phyloP scores from a whole-genome alignment of 2,888 invertebrate genomes.

The Sarcophaga carnaria region DNA sequence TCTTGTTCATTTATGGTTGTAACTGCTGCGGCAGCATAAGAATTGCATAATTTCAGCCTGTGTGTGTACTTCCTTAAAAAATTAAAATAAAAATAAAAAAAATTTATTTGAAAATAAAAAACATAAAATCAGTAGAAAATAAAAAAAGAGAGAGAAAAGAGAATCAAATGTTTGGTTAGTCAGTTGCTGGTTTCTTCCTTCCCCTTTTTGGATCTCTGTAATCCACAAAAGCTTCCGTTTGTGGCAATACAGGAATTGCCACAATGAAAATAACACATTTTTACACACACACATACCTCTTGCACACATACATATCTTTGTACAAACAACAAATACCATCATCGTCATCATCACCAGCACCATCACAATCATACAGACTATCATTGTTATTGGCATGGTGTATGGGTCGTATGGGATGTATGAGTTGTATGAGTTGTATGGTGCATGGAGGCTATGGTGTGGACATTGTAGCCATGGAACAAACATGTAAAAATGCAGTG shows the following conservation, averaged over 20 bases:
- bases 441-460: too few relatives aligned
- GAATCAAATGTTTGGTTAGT: conserved; percentile 55
- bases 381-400: background rate
- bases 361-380: conserved; percentile 8
- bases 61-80: conserved; percentile 52
- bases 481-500: conserved; percentile 57
- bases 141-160: conserved; percentile 15
- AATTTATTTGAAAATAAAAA: background rate
- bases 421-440: too few relatives aligned
- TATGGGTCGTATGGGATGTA: background rate
- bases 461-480: conserved; percentile 32
- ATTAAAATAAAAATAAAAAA: background rate
- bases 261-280: conserved; percentile 67
- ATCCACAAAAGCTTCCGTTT: conserved; percentile 66
- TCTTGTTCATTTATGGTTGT: conserved; percentile 52
- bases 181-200: conserved; percentile 55
- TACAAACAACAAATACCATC: conserved; percentile 42
- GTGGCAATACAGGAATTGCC: conserved; percentile 68
- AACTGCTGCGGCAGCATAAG: conserved; percentile 53
- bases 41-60: conserved; percentile 55
- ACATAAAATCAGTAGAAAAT: background rate
- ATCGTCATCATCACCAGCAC: conserved; percentile 25
- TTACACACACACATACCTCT: conserved; percentile 44
- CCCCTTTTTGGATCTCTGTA: conserved; percentile 55
- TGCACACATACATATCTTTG: conserved; percentile 5